Conservation (phyloP, 2,113 vertebrate species). For the Hemibagrus wyckioides region DNA sequence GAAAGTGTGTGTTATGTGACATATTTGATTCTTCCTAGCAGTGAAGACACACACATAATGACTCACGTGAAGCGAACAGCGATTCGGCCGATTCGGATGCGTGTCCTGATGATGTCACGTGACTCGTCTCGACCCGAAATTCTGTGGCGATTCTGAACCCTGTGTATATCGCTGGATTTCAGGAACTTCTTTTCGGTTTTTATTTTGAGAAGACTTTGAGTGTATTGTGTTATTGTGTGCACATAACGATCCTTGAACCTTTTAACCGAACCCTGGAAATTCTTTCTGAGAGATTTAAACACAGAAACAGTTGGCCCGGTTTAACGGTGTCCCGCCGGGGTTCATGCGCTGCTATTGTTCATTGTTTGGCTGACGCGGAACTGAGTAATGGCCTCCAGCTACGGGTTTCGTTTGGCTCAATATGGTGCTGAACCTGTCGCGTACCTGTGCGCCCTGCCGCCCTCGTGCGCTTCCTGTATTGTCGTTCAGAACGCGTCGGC, state of each 20-base stretch:
- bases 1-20: too few species aligned
- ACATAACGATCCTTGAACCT: not conserved
- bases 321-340: conserved; percentile 35
- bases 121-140: too few species aligned
- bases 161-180: not conserved
- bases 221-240: not conserved
- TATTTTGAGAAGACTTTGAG: not conserved
- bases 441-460: conserved; percentile 28
- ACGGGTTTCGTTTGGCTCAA: conserved; percentile 44
- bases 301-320: not conserved
- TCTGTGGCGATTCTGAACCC: too few species aligned
- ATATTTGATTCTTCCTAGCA: too few species aligned
- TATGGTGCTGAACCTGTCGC: conserved; percentile 44
- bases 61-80: too few species aligned
- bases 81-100: too few species aligned
- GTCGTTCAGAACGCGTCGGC: not conserved
- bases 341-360: conserved; percentile 48
- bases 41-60: too few species aligned
- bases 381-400: conserved; percentile 44
- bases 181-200: not conserved
- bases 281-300: conserved; percentile 12
- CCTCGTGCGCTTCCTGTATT: not conserved
- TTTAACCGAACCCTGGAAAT: not conserved
- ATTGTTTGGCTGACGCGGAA: conserved; percentile 51
- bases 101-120: too few species aligned